phyloP scores from a whole-genome alignment of 1,140 invertebrate genomes.

The Brachionus rubens region DNA sequence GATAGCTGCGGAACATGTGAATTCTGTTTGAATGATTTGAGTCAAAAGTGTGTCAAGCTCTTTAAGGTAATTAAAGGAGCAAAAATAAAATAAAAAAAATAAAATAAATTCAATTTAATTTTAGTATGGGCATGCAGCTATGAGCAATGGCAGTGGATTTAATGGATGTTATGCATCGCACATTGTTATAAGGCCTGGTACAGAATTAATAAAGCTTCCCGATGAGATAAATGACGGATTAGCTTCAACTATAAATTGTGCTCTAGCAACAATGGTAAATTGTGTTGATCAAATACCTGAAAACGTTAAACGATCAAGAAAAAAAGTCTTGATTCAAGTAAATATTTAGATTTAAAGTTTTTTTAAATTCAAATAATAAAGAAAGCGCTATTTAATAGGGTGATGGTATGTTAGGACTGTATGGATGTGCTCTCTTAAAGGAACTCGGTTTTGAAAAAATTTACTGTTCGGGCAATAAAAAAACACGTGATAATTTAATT shows the following conservation, averaged over 20 bases:
- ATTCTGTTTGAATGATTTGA: conserved; percentile 29
- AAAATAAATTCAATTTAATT: background rate
- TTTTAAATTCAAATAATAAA: background rate
- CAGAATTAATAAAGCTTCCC: conserved; percentile 7
- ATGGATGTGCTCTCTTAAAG: conserved; percentile 31
- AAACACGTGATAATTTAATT: conserved; percentile 1
- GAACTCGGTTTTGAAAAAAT: conserved; percentile 44
- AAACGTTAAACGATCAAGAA: background rate
- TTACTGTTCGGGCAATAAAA: conserved; percentile 24
- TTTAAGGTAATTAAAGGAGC: conserved; percentile 18
- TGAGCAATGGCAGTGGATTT: background rate
- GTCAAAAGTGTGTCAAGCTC: conserved; percentile 40
- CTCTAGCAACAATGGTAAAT: conserved; percentile 42
- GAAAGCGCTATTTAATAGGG: too few species aligned
- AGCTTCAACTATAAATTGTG: conserved; percentile 37
- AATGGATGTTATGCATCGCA: conserved; percentile 44
- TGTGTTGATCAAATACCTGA: conserved; percentile 7
- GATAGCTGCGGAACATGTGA: conserved; percentile 16
- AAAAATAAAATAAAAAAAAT: background rate
- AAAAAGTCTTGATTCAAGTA: conserved; percentile 22
- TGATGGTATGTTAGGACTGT: conserved; percentile 45
- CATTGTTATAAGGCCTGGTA: conserved; percentile 26
- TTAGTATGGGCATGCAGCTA: conserved; percentile 37
- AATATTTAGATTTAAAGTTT: background rate
- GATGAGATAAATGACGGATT: conserved; percentile 28